Evolutionary conservation across 2,888 invertebrate genomes (phyloP).

Genomic region (Clistopyga incitator): DNA sequence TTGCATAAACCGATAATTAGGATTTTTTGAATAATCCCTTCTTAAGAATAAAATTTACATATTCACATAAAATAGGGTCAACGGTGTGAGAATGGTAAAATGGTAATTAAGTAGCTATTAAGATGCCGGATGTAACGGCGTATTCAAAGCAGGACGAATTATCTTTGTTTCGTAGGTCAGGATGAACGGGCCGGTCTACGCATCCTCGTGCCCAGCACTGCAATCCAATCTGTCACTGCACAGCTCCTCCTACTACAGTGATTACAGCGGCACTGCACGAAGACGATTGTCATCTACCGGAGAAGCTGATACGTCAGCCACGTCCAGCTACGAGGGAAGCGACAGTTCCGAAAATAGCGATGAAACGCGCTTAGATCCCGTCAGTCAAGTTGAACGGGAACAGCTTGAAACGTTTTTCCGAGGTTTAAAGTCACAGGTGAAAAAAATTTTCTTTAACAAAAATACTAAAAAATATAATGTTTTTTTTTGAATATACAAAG

Average conservation of each 20-base stretch:
- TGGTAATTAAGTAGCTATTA: constrained; percentile 21
- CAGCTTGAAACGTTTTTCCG: constrained; percentile 91
- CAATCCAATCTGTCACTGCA: constrained; percentile 79
- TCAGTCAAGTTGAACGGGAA: constrained; percentile 88
- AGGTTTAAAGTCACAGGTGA: constrained; percentile 90
- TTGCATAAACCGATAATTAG: too few relatives aligned
- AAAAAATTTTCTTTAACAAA: neutral
- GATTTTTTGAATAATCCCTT: too few relatives aligned
- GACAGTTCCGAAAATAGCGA: constrained; percentile 85
- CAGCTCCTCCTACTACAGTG: constrained; percentile 80
- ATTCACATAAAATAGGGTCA: neutral
- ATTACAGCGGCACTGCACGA: constrained; percentile 80
- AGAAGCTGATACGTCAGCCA: constrained; percentile 85
- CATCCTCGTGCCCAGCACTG: constrained; percentile 78
- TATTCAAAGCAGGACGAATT: neutral
- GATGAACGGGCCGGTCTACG: constrained; percentile 79
- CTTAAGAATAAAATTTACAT: neutral
- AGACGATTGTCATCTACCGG: constrained; percentile 87
- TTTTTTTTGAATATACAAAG: too few relatives aligned
- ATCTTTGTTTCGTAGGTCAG: constrained; percentile 51
- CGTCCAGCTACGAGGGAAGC: constrained; percentile 86
- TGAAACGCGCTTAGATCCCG: constrained; percentile 84
- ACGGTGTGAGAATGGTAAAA: neutral
- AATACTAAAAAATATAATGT: neutral
- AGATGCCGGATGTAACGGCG: constrained; percentile 12